Percentiles rank a stretch among this genome's conserved stretches.
Evolutionary conservation across 2,888 invertebrate genomes (phyloP).

Genomic region (Limnephilus lunatus): DNA sequence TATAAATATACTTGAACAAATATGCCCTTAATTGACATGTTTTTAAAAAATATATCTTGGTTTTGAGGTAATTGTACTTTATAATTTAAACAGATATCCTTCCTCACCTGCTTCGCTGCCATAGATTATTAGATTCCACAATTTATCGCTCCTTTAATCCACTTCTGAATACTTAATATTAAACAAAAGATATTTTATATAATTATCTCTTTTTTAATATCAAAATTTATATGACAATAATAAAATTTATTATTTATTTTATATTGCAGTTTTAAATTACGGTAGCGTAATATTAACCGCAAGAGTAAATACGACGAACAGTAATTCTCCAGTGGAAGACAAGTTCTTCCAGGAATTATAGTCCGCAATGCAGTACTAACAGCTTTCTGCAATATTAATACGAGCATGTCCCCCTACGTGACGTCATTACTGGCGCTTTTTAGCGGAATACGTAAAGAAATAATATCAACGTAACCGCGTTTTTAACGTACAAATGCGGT

Average conservation of each 20-base stretch:
- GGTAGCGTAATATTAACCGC: background rate
- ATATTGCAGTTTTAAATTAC: background rate
- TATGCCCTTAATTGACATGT: no score
- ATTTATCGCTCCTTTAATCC: no score
- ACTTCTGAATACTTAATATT: no score
- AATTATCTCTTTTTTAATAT: no score
- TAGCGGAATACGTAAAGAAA: background rate
- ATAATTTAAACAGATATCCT: no score
- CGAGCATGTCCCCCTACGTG: background rate
- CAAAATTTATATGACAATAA: no score
- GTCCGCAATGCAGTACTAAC: background rate
- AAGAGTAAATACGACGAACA: background rate
- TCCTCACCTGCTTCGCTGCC: no score
- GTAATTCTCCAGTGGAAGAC: background rate
- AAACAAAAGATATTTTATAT: no score
- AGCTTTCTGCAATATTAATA: background rate
- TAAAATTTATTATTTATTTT: background rate
- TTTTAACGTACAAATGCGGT: background rate
- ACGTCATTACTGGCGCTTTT: background rate
- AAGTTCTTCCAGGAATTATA: background rate
- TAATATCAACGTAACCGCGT: background rate
- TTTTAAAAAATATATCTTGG: no score
- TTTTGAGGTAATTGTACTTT: no score
- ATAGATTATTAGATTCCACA: no score
- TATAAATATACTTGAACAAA: no score